Conservation (phyloP, 2,888 invertebrate genomes). For the Amphipoea oculea region DNA sequence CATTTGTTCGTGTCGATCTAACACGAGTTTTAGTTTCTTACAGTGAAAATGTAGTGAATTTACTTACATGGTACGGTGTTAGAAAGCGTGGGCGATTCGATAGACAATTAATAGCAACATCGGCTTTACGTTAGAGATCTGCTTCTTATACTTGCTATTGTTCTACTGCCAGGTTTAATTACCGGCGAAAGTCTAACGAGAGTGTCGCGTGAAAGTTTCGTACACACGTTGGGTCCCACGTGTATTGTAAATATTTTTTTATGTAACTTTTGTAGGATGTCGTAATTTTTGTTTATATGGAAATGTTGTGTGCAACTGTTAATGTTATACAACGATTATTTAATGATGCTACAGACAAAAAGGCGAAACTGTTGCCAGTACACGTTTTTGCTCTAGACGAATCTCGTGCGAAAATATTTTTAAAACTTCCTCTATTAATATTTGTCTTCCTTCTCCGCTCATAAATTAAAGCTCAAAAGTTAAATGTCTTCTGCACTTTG, state of each 20-base stretch:
- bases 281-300: conserved; percentile 77
- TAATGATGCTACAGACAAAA: conserved; percentile 56
- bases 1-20: conserved; percentile 59
- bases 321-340: conserved; percentile 73
- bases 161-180: conserved; percentile 87
- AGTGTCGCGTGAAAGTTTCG: conserved; percentile 85
- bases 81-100: conserved; percentile 89
- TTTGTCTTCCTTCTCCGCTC: conserved; percentile 21
- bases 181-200: conserved; percentile 89
- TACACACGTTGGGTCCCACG: conserved; percentile 78
- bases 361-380: conserved; percentile 43
- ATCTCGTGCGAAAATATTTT: conserved; percentile 52
- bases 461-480: conserved; percentile 19
- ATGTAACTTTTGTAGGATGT: conserved; percentile 74
- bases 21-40: conserved; percentile 65
- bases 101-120: conserved; percentile 87
- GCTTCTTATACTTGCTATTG: conserved; percentile 87
- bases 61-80: conserved; percentile 78
- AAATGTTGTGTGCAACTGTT: conserved; percentile 71
- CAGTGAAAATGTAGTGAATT: conserved; percentile 77
- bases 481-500: conserved; percentile 28
- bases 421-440: conserved; percentile 51
- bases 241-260: conserved; percentile 78
- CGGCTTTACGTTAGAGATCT: conserved; percentile 82
- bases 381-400: conserved; percentile 46